Evolutionary conservation across 2,113 vertebrate genomes (phyloP).

Genomic region (Nansenia antarctica): DNA sequence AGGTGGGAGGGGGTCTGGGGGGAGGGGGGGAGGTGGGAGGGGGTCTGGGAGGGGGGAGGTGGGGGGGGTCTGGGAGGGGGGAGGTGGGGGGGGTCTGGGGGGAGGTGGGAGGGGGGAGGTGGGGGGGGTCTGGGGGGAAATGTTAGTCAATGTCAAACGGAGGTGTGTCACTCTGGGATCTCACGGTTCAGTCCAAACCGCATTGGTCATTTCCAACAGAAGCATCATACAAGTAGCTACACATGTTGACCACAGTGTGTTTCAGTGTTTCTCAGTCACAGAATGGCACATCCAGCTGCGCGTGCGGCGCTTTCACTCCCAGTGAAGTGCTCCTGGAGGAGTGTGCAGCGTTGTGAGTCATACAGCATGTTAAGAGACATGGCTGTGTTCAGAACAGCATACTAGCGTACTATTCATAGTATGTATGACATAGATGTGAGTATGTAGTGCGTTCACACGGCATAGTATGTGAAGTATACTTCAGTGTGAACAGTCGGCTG

Average conservation of each 20-base stretch:
- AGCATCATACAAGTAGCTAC: constrained; percentile 33
- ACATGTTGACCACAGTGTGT: no score
- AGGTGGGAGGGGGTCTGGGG: background rate
- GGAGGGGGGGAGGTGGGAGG: background rate
- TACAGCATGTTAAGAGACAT: constrained; percentile 46
- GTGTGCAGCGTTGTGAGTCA: no score
- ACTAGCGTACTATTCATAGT: no score
- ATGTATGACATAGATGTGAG: no score
- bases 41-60: background rate
- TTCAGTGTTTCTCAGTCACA: no score
- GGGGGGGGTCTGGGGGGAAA: constrained; percentile 11
- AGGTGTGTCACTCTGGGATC: constrained; percentile 55
- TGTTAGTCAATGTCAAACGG: constrained; percentile 75
- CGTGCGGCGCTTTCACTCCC: no score
- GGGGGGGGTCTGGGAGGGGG: background rate
- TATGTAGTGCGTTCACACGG: no score
- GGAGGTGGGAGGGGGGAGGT: background rate
- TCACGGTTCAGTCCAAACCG: constrained; percentile 4
- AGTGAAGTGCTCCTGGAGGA: no score
- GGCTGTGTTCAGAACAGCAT: no score
- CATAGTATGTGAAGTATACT: no score
- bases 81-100: background rate
- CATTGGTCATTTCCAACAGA: constrained; percentile 8
- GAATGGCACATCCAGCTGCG: constrained; percentile 27
- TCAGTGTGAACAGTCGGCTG: no score